Percentiles rank a stretch among this genome's conserved stretches.
phyloP scores from a whole-genome alignment of 2,888 invertebrate species.

The Yponomeuta malinellus region DNA sequence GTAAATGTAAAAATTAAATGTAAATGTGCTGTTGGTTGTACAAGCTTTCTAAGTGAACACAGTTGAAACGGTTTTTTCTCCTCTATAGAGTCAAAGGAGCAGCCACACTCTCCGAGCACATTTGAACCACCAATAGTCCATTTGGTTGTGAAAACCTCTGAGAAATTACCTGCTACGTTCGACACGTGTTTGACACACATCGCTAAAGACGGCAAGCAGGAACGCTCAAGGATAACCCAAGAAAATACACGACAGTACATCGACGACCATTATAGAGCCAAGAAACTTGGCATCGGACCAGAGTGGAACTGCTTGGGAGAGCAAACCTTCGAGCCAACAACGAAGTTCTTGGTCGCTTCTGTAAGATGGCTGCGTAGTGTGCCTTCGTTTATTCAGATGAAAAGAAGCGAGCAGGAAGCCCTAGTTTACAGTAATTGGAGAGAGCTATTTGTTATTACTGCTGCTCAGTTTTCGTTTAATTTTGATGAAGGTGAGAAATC shows the following conservation, averaged over 20 bases:
- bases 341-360: conserved; percentile 84
- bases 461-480: conserved; percentile 86
- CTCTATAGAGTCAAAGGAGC: conserved; percentile 18
- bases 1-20: neutral
- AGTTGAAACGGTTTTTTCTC: neutral
- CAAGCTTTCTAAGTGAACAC: neutral
- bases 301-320: conserved; percentile 42
- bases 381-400: conserved; percentile 82
- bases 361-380: conserved; percentile 89
- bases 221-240: neutral
- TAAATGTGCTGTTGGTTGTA: neutral
- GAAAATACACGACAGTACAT: neutral
- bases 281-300: neutral
- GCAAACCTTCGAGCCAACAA: conserved; percentile 81
- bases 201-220: neutral
- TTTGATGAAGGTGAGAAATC: conserved; percentile 80
- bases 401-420: conserved; percentile 79
- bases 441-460: conserved; percentile 87
- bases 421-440: conserved; percentile 88
- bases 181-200: neutral
- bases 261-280: neutral
- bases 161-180: conserved; percentile 14
- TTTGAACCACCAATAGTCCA: conserved; percentile 48
- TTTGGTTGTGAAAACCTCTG: conserved; percentile 35
- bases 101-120: conserved; percentile 31